These are phyloP conservation scores for Xestia rhomboidea DNA, from an alignment of 2,888 invertebrate genomes.

Conservation along the genomic window DNA sequence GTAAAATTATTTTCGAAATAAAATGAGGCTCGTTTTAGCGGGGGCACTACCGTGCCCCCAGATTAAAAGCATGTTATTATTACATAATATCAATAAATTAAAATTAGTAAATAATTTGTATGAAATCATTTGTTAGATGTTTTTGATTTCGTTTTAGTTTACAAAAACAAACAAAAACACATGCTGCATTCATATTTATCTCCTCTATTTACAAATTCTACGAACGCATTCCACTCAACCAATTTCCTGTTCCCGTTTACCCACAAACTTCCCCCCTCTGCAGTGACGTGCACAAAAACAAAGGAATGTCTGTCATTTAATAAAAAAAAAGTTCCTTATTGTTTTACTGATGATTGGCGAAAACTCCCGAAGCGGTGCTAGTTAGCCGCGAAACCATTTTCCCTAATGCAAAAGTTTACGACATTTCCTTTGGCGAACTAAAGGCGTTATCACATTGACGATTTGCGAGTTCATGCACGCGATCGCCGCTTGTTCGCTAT, in stretches of 20 bases:
- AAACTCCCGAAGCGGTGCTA: slow-evolving; percentile 31
- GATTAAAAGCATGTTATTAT: too few species aligned
- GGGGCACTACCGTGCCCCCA: too few species aligned
- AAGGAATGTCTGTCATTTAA: slow-evolving; percentile 36
- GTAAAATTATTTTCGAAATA: too few species aligned
- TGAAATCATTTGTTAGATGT: background rate
- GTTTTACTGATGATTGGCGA: slow-evolving; percentile 51
- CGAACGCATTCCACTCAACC: background rate
- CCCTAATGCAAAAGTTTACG: slow-evolving; percentile 58
- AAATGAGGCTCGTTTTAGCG: too few species aligned
- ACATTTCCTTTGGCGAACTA: slow-evolving; percentile 17
- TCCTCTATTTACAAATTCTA: background rate
- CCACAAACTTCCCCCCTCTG: slow-evolving; percentile 18
- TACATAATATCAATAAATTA: background rate
- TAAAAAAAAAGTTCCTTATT: slow-evolving; percentile 47
- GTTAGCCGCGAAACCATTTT: slow-evolving; percentile 52
- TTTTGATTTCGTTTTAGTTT: background rate
- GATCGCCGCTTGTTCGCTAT: background rate
- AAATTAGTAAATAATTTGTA: background rate
- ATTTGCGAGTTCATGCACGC: background rate
- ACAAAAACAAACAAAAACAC: background rate
- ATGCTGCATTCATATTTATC: background rate
- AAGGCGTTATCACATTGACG: background rate
- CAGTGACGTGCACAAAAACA: slow-evolving; percentile 39
- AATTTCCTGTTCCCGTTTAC: slow-evolving; percentile 20